These are phyloP conservation scores for Brachionus calyciflorus DNA, from an alignment of 1,140 invertebrate species.

Conservation along the genomic window DNA sequence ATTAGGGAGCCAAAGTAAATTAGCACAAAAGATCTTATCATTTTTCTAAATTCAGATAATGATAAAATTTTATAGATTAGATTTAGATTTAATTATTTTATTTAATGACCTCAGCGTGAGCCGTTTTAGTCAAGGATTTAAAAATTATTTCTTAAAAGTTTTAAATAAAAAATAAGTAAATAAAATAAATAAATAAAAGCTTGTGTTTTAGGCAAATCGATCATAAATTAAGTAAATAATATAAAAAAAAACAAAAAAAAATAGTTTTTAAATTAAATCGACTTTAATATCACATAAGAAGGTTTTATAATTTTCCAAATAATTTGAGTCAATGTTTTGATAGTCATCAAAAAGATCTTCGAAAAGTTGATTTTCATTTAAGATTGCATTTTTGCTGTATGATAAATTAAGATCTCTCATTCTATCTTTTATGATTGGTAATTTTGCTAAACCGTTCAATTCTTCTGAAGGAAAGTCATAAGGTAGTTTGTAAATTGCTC, in stretches of 20 bases:
- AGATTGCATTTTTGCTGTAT: not conserved
- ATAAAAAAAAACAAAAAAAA: not conserved
- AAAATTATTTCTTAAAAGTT: not conserved
- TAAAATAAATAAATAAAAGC: no score
- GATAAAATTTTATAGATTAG: no score
- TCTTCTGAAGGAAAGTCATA: not conserved
- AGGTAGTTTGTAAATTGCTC: not conserved
- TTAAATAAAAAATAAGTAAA: no score
- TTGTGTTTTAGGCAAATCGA: not conserved
- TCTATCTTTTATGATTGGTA: slow-evolving; percentile 1
- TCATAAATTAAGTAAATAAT: not conserved
- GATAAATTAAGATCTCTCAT: not conserved
- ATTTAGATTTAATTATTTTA: not conserved
- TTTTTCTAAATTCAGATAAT: no score
- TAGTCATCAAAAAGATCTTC: not conserved
- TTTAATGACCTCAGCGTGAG: not conserved
- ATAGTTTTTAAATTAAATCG: not conserved
- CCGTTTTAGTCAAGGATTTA: not conserved
- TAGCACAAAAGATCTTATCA: no score
- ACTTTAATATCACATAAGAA: not conserved
- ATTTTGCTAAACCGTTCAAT: not conserved
- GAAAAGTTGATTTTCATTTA: not conserved
- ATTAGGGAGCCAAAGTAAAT: no score
- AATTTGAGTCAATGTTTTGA: not conserved
- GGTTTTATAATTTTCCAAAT: not conserved